Conservation (phyloP, 2,888 invertebrate species). For the Plebejus argus region DNA sequence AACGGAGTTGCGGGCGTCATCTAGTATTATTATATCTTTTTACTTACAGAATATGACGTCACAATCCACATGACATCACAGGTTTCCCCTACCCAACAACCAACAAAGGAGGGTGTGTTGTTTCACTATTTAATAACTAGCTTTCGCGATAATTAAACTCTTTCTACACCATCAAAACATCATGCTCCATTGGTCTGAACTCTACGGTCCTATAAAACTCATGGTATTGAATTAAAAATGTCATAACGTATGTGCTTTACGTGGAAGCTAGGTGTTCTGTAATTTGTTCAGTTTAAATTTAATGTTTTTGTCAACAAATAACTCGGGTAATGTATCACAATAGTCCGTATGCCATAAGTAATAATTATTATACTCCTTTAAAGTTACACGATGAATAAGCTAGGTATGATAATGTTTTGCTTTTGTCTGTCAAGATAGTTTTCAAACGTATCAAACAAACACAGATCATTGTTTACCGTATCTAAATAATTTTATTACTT, state of each 20-base stretch:
- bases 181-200: conserved; percentile 60
- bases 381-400: too few relatives aligned
- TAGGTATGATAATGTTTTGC: too few relatives aligned
- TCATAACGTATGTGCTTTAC: conserved; percentile 30
- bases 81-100: too few relatives aligned
- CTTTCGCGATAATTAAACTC: conserved; percentile 17
- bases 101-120: neutral
- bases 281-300: neutral
- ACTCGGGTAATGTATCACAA: neutral
- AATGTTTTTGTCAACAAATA: neutral
- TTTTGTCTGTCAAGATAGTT: too few relatives aligned
- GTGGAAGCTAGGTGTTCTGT: neutral
- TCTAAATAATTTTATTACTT: too few relatives aligned
- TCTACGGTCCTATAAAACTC: conserved; percentile 62
- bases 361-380: neutral
- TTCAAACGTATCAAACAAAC: too few relatives aligned
- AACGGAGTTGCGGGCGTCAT: too few relatives aligned
- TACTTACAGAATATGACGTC: too few relatives aligned
- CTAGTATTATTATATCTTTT: too few relatives aligned
- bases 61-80: too few relatives aligned
- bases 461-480: too few relatives aligned
- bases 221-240: neutral
- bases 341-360: too few relatives aligned
- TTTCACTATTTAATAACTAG: neutral
- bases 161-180: conserved; percentile 49